Evolutionary conservation across 2,888 invertebrate genomes (phyloP), one percentile per base, ranked within the genome.

Genomic region (Hirtodrosophila trivittata): DNA sequence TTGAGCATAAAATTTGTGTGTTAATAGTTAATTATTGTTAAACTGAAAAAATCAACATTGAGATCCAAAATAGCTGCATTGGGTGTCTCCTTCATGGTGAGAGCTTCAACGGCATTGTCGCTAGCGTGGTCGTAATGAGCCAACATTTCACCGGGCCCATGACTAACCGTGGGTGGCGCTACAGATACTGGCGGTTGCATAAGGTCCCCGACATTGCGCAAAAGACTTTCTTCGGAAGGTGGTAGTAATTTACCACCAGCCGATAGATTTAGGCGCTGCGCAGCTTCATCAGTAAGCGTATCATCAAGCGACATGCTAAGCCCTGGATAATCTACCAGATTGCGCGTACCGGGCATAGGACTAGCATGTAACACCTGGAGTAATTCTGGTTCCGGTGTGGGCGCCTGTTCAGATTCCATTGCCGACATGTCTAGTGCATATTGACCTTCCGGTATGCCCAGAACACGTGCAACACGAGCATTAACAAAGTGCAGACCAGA

Each of bases 91-190:
- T 90, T 89, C 86, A 90, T 89, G 18, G 74, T 76, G 6, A 89
- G 77, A 8, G 91, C 91, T 56, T 91, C 91, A 14, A 91, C 91
- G 5, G 91, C 91, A 74, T 91, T 91, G 62, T 91, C 91, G 62
- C 88, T 90, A 25, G 81, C 90, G 69, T 91, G 89, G 57, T 90
- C 91, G 25, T 90, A 90, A 50, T 89, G 84, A 1, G 86, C 75
- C 33, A 83, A 59, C 47, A 82, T 67, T 1, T 56, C 71, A 1
- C 66, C 67, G 0, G 71, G 51, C 4, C 13, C 60, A 46, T 86
- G 66, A 3, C 50, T 62, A 5, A 70, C 63, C 1, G 64, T 64
- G 26, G 69, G 60, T 3, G 82, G 64, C 3, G 60, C 62, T 14
- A 66, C 71, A 10, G 76, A 67, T 21, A 82, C 71, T 1, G 83